These are phyloP conservation scores for Eubasilissa regina DNA, from an alignment of 1,140 invertebrate species.

Conservation along the genomic window DNA sequence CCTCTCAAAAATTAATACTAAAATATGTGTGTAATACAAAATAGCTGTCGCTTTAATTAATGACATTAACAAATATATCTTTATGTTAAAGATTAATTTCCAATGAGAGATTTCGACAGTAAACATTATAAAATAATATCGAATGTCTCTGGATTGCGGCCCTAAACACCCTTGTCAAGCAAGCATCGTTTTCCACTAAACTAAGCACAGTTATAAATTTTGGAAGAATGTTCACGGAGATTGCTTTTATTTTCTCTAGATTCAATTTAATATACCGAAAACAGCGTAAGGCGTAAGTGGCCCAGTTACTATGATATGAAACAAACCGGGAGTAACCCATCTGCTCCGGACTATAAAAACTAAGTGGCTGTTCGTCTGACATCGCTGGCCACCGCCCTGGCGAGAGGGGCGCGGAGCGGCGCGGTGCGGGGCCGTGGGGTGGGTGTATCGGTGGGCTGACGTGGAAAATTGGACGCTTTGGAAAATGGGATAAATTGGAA, in stretches of 20 bases:
- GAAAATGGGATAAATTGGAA: conserved; percentile 25
- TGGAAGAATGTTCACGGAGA: conserved; percentile 7
- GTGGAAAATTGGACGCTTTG: conserved; percentile 14
- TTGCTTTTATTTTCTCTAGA: conserved; percentile 34
- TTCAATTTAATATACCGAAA: conserved; percentile 34
- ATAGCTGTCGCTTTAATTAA: no score
- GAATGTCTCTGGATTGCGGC: background rate
- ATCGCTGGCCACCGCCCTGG: conserved; percentile 6
- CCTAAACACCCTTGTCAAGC: conserved; percentile 14
- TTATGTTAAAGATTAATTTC: no score
- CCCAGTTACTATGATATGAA: conserved; percentile 23
- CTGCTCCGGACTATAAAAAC: conserved; percentile 20
- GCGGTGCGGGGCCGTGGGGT: background rate
- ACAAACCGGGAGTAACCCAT: conserved; percentile 17
- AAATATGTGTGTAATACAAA: no score
- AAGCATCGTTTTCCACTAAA: conserved; percentile 11
- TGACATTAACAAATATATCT: no score
- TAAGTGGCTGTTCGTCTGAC: conserved; percentile 21
- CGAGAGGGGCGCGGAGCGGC: background rate
- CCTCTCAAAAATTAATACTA: no score
- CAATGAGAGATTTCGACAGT: no score
- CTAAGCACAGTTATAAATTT: conserved; percentile 23
- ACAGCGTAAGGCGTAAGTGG: conserved; percentile 17
- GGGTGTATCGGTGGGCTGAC: background rate
- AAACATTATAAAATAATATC: background rate